phyloP scores from a whole-genome alignment of 2,888 invertebrate species.

The Diabrotica balteata region DNA sequence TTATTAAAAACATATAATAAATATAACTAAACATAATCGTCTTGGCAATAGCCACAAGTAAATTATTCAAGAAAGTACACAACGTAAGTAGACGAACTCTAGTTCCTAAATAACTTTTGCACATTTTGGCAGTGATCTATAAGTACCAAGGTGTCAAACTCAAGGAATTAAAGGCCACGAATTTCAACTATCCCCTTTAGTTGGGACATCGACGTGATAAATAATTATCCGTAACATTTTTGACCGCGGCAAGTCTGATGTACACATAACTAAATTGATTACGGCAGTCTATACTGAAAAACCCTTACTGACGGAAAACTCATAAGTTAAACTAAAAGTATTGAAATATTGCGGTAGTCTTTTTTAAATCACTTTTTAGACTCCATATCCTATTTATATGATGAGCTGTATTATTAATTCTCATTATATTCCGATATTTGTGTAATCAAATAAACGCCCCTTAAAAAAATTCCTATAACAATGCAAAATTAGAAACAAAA shows the following conservation, averaged over 20 bases:
- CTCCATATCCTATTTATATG: too few relatives aligned
- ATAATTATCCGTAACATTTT: constrained; percentile 7
- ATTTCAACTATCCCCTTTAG: constrained; percentile 5
- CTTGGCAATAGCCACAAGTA: background rate
- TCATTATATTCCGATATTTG: too few relatives aligned
- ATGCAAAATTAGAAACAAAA: too few relatives aligned
- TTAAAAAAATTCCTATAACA: too few relatives aligned
- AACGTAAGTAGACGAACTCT: constrained; percentile 3
- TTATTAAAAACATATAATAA: background rate
- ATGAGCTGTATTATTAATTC: too few relatives aligned
- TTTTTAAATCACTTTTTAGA: too few relatives aligned
- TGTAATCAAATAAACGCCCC: too few relatives aligned
- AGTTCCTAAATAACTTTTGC: constrained; percentile 9
- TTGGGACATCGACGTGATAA: constrained; percentile 11
- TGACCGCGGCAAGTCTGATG: background rate
- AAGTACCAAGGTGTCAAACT: constrained; percentile 15
- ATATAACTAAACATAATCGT: constrained; percentile 1
- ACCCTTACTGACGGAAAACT: too few relatives aligned
- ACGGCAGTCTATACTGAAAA: too few relatives aligned
- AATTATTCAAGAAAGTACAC: background rate
- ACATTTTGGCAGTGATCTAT: constrained; percentile 4
- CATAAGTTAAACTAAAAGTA: too few relatives aligned
- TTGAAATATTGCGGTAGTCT: too few relatives aligned
- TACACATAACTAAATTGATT: too few relatives aligned
- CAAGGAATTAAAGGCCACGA: constrained; percentile 17